A percentile compares a stretch with the other conserved stretches of the same genome.
phyloP scores from a whole-genome alignment of 2,888 invertebrate genomes.

The Drosophila pseudotalamancana region DNA sequence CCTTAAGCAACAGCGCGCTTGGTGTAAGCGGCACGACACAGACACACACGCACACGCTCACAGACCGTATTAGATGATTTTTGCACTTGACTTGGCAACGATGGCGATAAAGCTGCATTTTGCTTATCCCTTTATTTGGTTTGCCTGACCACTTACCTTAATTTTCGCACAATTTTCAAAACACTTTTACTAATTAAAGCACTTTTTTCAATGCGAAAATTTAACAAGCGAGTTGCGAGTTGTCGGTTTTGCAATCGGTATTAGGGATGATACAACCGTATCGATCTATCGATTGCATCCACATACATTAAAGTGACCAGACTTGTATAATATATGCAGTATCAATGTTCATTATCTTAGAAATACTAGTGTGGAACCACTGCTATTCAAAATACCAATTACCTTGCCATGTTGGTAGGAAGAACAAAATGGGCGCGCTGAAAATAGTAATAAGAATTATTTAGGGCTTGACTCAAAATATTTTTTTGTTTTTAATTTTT shows the following conservation, averaged over 20 bases:
- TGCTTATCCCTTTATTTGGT: slow-evolving; percentile 6
- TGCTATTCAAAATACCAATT: slow-evolving; percentile 14
- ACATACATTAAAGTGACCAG: slow-evolving; percentile 16
- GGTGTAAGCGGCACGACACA: slow-evolving; percentile 57
- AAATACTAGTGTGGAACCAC: slow-evolving; percentile 1
- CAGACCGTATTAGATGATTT: slow-evolving; percentile 47
- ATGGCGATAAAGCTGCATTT: slow-evolving; percentile 17
- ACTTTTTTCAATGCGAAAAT: slow-evolving; percentile 65
- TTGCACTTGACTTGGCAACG: slow-evolving; percentile 41
- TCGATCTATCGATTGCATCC: slow-evolving; percentile 38
- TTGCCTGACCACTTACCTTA: slow-evolving; percentile 51
- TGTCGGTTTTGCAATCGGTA: slow-evolving; percentile 62
- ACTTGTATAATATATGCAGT: not conserved
- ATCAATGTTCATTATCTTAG: slow-evolving; percentile 10
- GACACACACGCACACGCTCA: slow-evolving; percentile 33
- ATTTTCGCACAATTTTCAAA: slow-evolving; percentile 64
- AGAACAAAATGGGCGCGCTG: not conserved
- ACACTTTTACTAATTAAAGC: slow-evolving; percentile 65
- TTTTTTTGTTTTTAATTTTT: not conserved
- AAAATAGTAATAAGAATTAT: not conserved
- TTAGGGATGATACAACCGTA: slow-evolving; percentile 44
- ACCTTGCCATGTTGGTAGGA: slow-evolving; percentile 2
- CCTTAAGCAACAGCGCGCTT: slow-evolving; percentile 63
- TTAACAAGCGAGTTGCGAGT: slow-evolving; percentile 60
- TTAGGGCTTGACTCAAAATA: not conserved